Evolutionary conservation across 2,113 vertebrate species (phyloP).

Genomic region (Himantopus leucocephalus): DNA sequence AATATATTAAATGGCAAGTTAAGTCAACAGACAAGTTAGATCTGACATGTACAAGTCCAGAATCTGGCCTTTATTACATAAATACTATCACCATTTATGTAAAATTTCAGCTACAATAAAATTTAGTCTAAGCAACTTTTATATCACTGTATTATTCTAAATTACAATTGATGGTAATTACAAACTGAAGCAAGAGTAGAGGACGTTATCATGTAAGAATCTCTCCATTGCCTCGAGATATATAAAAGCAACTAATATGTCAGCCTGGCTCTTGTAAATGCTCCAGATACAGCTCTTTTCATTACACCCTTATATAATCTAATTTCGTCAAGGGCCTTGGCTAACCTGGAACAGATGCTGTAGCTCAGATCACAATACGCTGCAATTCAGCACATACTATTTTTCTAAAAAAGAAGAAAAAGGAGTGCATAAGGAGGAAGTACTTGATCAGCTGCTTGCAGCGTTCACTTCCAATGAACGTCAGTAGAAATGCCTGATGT

Average conservation of each 20-base stretch:
- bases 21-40: background rate
- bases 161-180: constrained; percentile 18
- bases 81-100: background rate
- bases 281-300: constrained; percentile 43
- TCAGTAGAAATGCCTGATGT: background rate
- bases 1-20: background rate
- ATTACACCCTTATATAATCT: constrained; percentile 52
- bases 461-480: background rate
- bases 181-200: constrained; percentile 11
- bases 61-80: background rate
- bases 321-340: constrained; percentile 54
- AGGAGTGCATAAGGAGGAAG: background rate
- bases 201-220: background rate
- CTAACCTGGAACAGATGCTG: constrained; percentile 36
- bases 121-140: background rate
- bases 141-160: background rate
- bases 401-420: background rate
- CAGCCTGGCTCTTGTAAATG: constrained; percentile 45
- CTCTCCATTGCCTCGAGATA: constrained; percentile 34
- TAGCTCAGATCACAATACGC: background rate
- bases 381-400: background rate
- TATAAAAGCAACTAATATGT: constrained; percentile 24
- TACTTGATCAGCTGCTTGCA: background rate
- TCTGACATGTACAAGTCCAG: background rate
- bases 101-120: background rate